phyloP scores from a whole-genome alignment of 2,113 vertebrate genomes.

The Pelobates fuscus region DNA sequence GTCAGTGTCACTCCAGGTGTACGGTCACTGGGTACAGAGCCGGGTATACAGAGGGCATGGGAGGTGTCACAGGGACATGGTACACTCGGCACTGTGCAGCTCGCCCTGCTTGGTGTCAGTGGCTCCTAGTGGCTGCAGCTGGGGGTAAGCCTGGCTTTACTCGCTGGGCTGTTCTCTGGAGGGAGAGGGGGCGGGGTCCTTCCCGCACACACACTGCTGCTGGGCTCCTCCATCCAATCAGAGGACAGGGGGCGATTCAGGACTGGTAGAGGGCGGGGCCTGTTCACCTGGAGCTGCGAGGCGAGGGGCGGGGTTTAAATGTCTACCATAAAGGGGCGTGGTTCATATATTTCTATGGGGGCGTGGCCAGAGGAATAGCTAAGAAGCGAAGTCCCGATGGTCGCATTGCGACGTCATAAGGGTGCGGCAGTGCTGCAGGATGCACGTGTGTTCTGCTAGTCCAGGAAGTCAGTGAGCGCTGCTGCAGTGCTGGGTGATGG shows the following conservation, averaged over 20 bases:
- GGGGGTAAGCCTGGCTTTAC: too few species aligned
- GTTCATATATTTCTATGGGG: not conserved
- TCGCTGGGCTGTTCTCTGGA: not conserved
- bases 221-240: not conserved
- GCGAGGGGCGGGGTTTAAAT: not conserved
- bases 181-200: not conserved
- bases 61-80: too few species aligned
- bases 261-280: too few species aligned
- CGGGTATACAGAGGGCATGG: not conserved
- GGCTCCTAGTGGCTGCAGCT: too few species aligned
- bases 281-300: not conserved
- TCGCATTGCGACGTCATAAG: conserved; percentile 14
- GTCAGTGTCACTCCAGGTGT: not conserved
- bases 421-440: not conserved
- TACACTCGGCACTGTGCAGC: not conserved
- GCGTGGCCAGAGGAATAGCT: not conserved
- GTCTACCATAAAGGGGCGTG: not conserved
- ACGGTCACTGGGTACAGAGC: not conserved
- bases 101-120: too few species aligned
- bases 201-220: not conserved
- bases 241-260: too few species aligned
- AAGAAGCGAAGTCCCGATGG: not conserved
- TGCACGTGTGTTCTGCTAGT: not conserved
- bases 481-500: too few species aligned
- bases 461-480: too few species aligned